Evolutionary conservation across 2,888 invertebrate species (phyloP), one percentile per base, ranked within the genome.

Genomic region (Himalopsyche kuldschensis): DNA sequence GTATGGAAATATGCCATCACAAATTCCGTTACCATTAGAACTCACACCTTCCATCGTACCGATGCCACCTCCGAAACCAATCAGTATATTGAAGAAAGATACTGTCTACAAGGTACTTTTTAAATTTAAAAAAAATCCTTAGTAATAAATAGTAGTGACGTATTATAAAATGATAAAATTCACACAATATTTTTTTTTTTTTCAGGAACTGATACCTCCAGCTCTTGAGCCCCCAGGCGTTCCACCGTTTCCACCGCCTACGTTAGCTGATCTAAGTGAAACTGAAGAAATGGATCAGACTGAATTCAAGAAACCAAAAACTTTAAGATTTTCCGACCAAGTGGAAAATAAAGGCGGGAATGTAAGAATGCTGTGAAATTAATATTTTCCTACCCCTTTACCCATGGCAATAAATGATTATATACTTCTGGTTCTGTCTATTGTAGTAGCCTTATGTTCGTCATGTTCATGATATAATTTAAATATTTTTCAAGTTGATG

Each of bases 211-310:
- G 20, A 55, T 89, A 15, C 91, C 92, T 1, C 86, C 88, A 2
- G 91, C 92, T 0, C 86, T 91, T 0, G 95, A 95, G 87, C 95
- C 97, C 0, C 96, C 97, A 0, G 97, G 97, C 3, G 97, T 97
- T 8, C 98, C 98, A 0, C 96, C 96, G 0, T 97, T 96, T 0
- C 95, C 96, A 1, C 97, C 97, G 0, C 95, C 96, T 0, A 94
- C 96, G 88, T 91, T 96, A 46, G 91, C 92, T 80, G 94, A 94
- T 86, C 93, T 95, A 87, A 93, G 93, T 24, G 93, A 94, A 80
- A 88, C 92, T 10, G 88, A 90, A 5, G 90, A 90, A 35, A 87
- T 87, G 0, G 86, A 87, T 4, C 90, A 90, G 31, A 87, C 87
- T 0, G 86, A 87, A 8, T 88, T 88, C 87, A 79, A 88, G 87